Evolutionary conservation across 1,140 invertebrate genomes (phyloP), one percentile per base, ranked within the genome.

Genomic region (Drosophila prosaltans): DNA sequence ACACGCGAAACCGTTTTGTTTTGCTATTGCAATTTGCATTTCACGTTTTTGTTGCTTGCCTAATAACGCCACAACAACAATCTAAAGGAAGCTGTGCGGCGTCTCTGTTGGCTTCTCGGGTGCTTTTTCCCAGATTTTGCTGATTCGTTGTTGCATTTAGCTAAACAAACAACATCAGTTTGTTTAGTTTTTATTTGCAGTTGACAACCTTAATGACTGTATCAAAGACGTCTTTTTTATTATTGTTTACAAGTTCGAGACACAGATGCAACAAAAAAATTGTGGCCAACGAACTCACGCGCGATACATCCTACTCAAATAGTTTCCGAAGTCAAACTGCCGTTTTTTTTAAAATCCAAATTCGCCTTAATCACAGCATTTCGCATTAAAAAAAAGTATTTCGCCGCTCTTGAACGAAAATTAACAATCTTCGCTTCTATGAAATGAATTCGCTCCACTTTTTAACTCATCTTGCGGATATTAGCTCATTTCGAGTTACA

Each of bases 21-120:
- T 71, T 61, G 73, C 55, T 58, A 11, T 40, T 65, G 45, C 68
- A 64, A 89, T 90, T 89, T 90, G 81, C 84, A 90, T 90, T 85
- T 85, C 86, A 80, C 80, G 83, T 89, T 79, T 72, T 45, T 86
- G 79, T 77, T 75, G 76, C 58, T 72, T 78, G 76, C 72, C 76
- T 76, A 75, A 75, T 65, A 79, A 72, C 73, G 75, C 72, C 70
- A 76, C 70, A 79, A 76, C 72, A 78, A 75, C 51, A 78, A 74
- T 51, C 45, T 51, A 11, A 3, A 51, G 45, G 45, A 51, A 51
- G 45, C 45, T 51, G 45, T 51, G 45, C 45, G 45, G 45, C 45
- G 45, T 43, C 41, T 51, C 21, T 51, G 21, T 51, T 43, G 9
- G 45, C 45, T 48, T 24, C 16, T 48, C 5, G n/a, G n/a, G 16